These are phyloP conservation scores for Cottoperca gobio DNA, from an alignment of 2,797 vertebrate species.

Conservation along the genomic window DNA sequence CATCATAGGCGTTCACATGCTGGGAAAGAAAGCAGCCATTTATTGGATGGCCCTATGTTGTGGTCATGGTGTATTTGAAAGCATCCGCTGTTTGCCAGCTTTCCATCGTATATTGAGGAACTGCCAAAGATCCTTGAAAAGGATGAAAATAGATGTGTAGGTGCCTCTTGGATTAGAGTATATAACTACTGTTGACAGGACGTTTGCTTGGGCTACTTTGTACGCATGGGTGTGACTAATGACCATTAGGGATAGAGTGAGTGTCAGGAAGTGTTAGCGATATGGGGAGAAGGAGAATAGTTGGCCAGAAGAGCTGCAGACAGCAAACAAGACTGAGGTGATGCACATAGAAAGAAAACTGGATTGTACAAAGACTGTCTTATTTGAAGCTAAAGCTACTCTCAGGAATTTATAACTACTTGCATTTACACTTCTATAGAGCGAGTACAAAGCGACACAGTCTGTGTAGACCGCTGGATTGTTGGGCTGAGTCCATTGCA, in stretches of 20 bases:
- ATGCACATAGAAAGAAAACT: slow-evolving; percentile 21
- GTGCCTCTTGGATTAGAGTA: slow-evolving; percentile 54
- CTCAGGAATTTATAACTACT: not conserved
- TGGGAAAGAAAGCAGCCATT: slow-evolving; percentile 69
- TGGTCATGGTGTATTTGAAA: slow-evolving; percentile 63
- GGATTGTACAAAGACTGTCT: not conserved
- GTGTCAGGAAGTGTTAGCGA: slow-evolving; percentile 49
- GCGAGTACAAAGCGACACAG: too few relatives aligned
- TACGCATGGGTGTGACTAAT: slow-evolving; percentile 67
- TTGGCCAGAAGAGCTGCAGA: slow-evolving; percentile 44
- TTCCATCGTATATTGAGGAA: slow-evolving; percentile 50
- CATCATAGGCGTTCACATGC: slow-evolving; percentile 51
- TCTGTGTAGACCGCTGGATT: too few relatives aligned
- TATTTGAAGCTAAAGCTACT: not conserved
- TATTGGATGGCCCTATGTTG: slow-evolving; percentile 48
- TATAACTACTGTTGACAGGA: slow-evolving; percentile 53
- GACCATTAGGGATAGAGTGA: slow-evolving; percentile 48
- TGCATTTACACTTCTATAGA: too few relatives aligned
- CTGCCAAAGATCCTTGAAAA: slow-evolving; percentile 53
- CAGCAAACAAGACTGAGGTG: slow-evolving; percentile 33
- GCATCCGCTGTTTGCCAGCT: slow-evolving; percentile 61
- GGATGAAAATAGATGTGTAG: slow-evolving; percentile 51
- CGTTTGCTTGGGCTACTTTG: slow-evolving; percentile 49
- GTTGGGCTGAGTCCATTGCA: slow-evolving; percentile 2
- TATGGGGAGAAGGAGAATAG: slow-evolving; percentile 44